phyloP scores from a whole-genome alignment of 2,797 vertebrate genomes.

The Lerista edwardsae region DNA sequence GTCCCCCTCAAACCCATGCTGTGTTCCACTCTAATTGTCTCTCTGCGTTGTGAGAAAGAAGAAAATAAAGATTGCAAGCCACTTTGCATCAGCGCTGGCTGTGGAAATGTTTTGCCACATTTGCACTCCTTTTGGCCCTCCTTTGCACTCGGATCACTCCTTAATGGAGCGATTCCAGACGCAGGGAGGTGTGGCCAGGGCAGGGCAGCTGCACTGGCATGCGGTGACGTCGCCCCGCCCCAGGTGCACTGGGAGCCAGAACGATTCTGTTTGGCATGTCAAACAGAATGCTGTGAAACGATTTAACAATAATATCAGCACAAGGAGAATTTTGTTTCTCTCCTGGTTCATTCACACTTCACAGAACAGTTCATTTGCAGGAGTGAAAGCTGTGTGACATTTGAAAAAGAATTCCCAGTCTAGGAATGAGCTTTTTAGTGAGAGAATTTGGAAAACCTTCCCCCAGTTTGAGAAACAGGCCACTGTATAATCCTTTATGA shows the following conservation, averaged over 20 bases:
- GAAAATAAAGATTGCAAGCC: background rate
- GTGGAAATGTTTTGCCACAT: no score
- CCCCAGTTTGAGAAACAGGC: constrained; percentile 9
- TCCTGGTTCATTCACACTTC: background rate
- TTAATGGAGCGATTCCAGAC: no score
- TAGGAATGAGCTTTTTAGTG: background rate
- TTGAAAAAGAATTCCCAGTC: background rate
- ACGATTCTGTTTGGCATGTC: no score
- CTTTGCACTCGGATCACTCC: no score
- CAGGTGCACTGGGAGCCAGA: no score
- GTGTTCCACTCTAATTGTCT: background rate
- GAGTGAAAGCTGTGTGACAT: background rate
- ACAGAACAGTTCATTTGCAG: background rate
- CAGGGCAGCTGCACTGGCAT: no score
- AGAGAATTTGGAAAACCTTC: constrained; percentile 1
- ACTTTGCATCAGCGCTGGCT: no score
- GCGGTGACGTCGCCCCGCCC: no score
- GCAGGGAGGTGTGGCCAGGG: no score
- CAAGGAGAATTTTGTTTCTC: background rate
- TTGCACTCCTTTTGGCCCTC: no score
- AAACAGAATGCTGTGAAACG: background rate
- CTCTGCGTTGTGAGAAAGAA: background rate
- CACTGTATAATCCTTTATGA: constrained; percentile 25
- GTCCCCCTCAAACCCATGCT: no score
- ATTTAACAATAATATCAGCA: background rate